Base-by-base conservation (phyloP, 2,888 invertebrate genomes). In the Clunio marinus region DNA sequence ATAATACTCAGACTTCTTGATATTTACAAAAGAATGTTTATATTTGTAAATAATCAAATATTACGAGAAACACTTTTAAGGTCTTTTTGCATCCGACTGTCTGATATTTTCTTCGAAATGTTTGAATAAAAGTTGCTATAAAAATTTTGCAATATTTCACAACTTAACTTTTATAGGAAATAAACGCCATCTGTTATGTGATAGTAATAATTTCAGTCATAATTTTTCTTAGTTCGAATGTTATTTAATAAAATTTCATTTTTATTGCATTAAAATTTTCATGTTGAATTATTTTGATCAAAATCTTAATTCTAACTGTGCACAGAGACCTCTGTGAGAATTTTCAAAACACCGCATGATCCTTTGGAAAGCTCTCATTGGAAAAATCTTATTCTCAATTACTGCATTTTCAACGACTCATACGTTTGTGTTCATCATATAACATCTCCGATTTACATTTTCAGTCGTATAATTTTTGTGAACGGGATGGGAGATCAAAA, bases 361-460 rank as follows among this genome's bases (percentile, higher is more conserved):
- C 46, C 45, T 46, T 37, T 65, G 63, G 63, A 65, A 65, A 65
- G 63, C 63, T 65, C 46, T 13, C 27, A 17, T 45, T 65, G 63
- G 63, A 65, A 65, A 41, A 62, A 20, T 62, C 24, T 13, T 62
- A 13, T 25, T 35, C 62, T 37, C 25, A 5, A 37, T 17, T 10
- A n/a, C 15, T 65, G 63, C 25, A 51, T 51, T 13, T 22, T 41
- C 10, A 41, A 5, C 41, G 41, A 10, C 62, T 37, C 35, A 62
- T 41, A 25, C 17, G 27, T n/a, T n/a, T n/a, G 28, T n/a, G 57
- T 57, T 57, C 13, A 57, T 57, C 17, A n/a, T 41, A 37, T 25
- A 37, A 22, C 10, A 37, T 62, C 28, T 35, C 58, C 28, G 28
- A 58, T 25, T n/a, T 32, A 13, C 35, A 24, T 62, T 41, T 62